These are phyloP conservation scores for Muraenolepis orangiensis DNA, from an alignment of 2,797 vertebrate species.

Conservation along the genomic window DNA sequence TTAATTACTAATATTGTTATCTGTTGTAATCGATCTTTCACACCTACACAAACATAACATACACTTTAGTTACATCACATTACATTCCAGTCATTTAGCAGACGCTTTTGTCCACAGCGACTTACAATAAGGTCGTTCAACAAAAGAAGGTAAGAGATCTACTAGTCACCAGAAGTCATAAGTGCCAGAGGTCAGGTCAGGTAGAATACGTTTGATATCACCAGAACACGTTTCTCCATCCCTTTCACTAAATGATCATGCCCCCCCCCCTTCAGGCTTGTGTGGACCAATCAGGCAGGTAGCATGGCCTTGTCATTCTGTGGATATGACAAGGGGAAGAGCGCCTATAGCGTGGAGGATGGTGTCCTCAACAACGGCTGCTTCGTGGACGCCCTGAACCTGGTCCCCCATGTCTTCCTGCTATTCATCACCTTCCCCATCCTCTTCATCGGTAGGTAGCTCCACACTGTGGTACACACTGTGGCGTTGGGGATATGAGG, in stretches of 20 bases:
- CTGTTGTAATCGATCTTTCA: background rate
- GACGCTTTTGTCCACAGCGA: no score
- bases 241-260: background rate
- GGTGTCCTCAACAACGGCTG: conserved; percentile 90
- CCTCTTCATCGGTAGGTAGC: conserved; percentile 89
- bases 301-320: conserved; percentile 88
- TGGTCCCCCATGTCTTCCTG: conserved; percentile 96
- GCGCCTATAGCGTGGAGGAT: conserved; percentile 79
- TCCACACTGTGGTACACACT: no score
- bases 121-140: no score
- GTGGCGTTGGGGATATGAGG: no score
- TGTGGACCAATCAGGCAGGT: conserved; percentile 33
- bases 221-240: background rate
- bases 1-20: background rate
- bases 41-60: background rate
- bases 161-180: no score
- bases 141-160: no score
- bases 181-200: no score
- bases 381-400: conserved; percentile 95
- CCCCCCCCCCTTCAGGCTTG: conserved; percentile 24
- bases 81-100: no score
- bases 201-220: no score
- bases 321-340: conserved; percentile 71
- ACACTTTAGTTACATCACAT: no score
- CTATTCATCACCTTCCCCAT: conserved; percentile 99